Evolutionary conservation across 2,888 invertebrate species (phyloP), one percentile per base, ranked within the genome.

Genomic region (Rhorus exstirpatorius): DNA sequence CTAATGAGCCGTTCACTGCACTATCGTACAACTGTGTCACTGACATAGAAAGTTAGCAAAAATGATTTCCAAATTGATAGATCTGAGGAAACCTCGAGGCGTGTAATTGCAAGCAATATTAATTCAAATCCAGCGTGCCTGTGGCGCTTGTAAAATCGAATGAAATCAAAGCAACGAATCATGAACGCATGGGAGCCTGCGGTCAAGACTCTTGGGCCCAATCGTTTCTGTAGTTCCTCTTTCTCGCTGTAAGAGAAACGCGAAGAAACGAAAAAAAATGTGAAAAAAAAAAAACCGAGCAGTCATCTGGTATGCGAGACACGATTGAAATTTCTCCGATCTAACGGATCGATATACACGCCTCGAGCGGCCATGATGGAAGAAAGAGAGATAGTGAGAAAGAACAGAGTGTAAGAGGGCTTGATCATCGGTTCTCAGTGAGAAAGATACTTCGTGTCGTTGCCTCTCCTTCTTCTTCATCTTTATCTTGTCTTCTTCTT

Each of bases 311-410:
- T 82, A 79, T 79, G 82, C 84, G 86, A 84, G 80, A 77, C 82
- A 81, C 84, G 84, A 86, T 85, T 84, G 81, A 85, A 86, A 87
- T 90, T 91, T 89, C 90, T 88, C 86, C 87, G 87, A 87, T 87
- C 85, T 90, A 89, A 89, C 87, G 90, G 91, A 87, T 87, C 88
- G 86, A 71, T 79, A 80, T 67, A 76, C 65, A 76, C 49, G 71
- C 79, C 76, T 74, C 26, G 71, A 68, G 75, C 46, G 6, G 8
- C 75, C 75, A 44, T 72, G 53, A 71, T 78, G 19, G 67, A 61
- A 72, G 80, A 79, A 70, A 68, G 72, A 71, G 70, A 49, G 49
- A 49, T 17, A 67, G 21, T 44, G 46, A 31, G 72, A 58, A 35
- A 35, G 38, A 35, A 46, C 19, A 51, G n/a, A n/a, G n/a, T n/a